Conservation (phyloP, 2,797 vertebrate genomes). For the Myoxocephalus aenaeus region DNA sequence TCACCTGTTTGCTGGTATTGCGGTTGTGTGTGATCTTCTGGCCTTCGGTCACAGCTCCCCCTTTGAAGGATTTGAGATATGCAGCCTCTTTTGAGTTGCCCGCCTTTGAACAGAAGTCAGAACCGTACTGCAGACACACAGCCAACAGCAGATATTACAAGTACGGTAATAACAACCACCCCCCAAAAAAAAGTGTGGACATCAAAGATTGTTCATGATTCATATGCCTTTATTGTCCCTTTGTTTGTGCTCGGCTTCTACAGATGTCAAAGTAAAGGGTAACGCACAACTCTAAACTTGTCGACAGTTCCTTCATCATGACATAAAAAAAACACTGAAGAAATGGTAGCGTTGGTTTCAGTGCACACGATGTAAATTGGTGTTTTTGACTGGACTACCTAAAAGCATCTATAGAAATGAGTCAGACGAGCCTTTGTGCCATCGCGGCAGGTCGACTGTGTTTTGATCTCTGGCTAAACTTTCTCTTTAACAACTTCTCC, state of each 20-base stretch:
- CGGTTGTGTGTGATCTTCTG: slow-evolving; percentile 6
- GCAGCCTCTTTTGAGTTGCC: slow-evolving; percentile 79
- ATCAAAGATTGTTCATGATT: not conserved
- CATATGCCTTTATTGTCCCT: not conserved
- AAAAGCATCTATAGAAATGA: slow-evolving; percentile 5
- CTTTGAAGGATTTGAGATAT: slow-evolving; percentile 81
- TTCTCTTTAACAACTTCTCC: slow-evolving; percentile 74
- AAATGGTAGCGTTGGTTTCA: not conserved
- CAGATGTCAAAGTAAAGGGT: not conserved
- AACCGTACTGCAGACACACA: slow-evolving; percentile 82
- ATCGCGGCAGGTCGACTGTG: not conserved
- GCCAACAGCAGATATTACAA: slow-evolving; percentile 5
- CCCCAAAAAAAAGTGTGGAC: not conserved
- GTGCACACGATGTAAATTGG: not conserved
- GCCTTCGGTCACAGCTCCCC: slow-evolving; percentile 71
- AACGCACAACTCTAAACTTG: not conserved
- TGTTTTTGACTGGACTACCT: not conserved
- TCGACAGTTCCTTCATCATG: not conserved
- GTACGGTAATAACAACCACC: not conserved
- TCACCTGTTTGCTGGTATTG: slow-evolving; percentile 49
- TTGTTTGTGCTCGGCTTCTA: not conserved
- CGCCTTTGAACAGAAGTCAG: slow-evolving; percentile 83
- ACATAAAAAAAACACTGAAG: not conserved
- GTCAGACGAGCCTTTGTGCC: not conserved
- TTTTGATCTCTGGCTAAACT: slow-evolving; percentile 48